Conservation (phyloP, 2,113 vertebrate species). For the Urocolius indicus region DNA sequence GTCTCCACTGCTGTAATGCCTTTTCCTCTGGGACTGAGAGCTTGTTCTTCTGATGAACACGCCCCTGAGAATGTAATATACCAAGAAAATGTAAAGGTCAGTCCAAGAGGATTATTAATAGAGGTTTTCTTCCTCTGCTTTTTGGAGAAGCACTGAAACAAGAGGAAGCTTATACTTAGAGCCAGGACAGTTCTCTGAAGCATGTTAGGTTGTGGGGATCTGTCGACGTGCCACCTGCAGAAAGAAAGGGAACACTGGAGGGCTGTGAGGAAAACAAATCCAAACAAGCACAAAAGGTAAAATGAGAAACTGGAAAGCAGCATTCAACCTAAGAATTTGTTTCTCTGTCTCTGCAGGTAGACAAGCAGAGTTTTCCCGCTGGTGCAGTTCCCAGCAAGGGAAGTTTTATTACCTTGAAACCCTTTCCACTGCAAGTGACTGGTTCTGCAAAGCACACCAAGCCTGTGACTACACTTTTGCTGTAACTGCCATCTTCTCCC, state of each 20-base stretch:
- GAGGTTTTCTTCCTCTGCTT: background rate
- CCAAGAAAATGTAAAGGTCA: slow-evolving; percentile 48
- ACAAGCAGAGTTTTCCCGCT: background rate
- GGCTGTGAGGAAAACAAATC: background rate
- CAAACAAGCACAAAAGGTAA: background rate
- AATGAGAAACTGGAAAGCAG: background rate
- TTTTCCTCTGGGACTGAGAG: background rate
- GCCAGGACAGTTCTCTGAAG: background rate
- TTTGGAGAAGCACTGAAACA: background rate
- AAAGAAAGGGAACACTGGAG: background rate
- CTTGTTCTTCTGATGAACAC: slow-evolving; percentile 9
- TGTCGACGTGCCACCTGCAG: background rate
- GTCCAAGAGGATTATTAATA: background rate
- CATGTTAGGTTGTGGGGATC: background rate
- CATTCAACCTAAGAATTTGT: background rate
- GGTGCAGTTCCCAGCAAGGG: background rate
- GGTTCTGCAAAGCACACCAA: background rate
- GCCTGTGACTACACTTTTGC: background rate
- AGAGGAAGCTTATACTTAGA: background rate
- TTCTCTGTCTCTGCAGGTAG: background rate
- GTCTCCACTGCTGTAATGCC: background rate
- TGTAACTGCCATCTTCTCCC: background rate
- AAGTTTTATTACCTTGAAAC: background rate
- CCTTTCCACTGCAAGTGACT: background rate
- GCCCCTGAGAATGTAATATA: slow-evolving; percentile 9